Evolutionary conservation across 2,113 vertebrate species (phyloP).

Genomic region (Bungarus multicinctus): DNA sequence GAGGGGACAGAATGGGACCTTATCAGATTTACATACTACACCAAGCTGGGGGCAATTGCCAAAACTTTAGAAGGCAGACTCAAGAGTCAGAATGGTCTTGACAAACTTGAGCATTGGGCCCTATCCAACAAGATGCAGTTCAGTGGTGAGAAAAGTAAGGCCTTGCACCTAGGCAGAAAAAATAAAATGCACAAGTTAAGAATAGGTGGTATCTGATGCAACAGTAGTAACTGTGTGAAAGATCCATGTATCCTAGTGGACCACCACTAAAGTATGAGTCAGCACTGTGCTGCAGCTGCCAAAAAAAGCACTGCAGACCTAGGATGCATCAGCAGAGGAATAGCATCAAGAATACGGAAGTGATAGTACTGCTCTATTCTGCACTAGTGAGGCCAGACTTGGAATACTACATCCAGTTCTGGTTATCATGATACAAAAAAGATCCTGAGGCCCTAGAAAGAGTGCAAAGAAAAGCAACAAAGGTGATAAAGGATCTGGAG

Average conservation of each 20-base stretch:
- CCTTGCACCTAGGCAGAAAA: background rate
- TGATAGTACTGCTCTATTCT: background rate
- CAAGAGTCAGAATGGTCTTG: background rate
- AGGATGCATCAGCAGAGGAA: background rate
- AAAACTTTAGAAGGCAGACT: background rate
- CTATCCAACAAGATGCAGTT: background rate
- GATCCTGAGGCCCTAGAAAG: background rate
- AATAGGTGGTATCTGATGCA: background rate
- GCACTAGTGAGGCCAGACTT: background rate
- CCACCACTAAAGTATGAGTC: background rate
- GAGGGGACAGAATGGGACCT: background rate
- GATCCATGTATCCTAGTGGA: background rate
- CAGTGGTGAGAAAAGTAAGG: background rate
- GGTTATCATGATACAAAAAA: background rate
- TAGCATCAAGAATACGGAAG: background rate
- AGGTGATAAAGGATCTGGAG: background rate
- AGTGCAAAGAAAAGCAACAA: background rate
- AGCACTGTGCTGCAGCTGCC: background rate
- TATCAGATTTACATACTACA: background rate
- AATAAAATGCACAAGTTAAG: background rate
- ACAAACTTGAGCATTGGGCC: background rate
- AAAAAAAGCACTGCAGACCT: background rate
- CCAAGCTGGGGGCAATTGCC: background rate
- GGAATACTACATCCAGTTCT: background rate
- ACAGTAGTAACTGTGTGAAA: background rate